Evolutionary conservation across 2,113 vertebrate genomes (phyloP), one percentile per base, ranked within the genome.

Genomic region (Tamias sibiricus): DNA sequence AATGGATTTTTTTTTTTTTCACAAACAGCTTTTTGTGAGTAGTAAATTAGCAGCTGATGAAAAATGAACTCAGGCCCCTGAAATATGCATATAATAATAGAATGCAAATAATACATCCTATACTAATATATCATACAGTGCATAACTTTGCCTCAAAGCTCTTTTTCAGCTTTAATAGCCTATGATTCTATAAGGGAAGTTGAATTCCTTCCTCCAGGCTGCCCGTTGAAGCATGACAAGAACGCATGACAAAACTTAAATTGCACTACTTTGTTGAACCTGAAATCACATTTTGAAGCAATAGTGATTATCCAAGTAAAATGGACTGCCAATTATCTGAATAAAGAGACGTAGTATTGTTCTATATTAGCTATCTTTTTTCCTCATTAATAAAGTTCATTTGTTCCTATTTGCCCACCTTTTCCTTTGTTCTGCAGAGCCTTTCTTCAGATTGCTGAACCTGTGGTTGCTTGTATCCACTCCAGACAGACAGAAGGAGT

Each of bases 281-380:
- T 90, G 88, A 96, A 97, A 95, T 96, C 80, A 96, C n/a, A 87
- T 93, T 94, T 79, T 2, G 2, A 95, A 66, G 81, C 54, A 64
- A 71, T 35, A 52, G 28, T 69, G 62, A 92, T 74, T 91, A 76
- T 96, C 68, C 71, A 14, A 42, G 79, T 75, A 77, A 93, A 95
- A 76, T 5, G 32, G 49, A 35, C 62, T 75, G 42, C 49, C 88
- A 88, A n/a, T 96, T 96, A 92, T 42, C 71, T 95, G 64, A 82
- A 94, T 90, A 93, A 96, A 91, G 68, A 49, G n/a, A 85, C 88
- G 19, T 20, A 42, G 44, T 42, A 54, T 40, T 89, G 44, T 76
- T 64, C 62, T 40, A 10, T 66, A 66, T 72, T 93, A 72, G 54
- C 28, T 77, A 22, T 86, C 81, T 80, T 85, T 54, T 22, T 32